A percentile compares a stretch with the other conserved stretches of the same genome.
Evolutionary conservation across 2,113 vertebrate species (phyloP).

Genomic region (Ascaphus truei): DNA sequence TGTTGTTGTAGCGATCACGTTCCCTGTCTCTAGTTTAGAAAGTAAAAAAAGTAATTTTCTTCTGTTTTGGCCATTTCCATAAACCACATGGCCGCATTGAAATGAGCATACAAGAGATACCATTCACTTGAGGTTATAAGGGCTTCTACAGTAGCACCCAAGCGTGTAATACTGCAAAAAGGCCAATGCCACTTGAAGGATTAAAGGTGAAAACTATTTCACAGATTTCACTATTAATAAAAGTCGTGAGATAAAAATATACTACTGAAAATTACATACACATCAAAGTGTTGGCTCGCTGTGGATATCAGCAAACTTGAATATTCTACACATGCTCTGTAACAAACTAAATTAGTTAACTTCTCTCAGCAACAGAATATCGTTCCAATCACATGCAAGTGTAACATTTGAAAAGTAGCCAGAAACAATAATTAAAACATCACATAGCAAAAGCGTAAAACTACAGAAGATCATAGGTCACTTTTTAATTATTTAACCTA

Average conservation of each 20-base stretch:
- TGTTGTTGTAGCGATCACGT: too few species aligned
- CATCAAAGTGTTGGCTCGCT: background rate
- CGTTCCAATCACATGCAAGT: conserved; percentile 56
- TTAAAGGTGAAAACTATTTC: too few species aligned
- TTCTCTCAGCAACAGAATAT: conserved; percentile 52
- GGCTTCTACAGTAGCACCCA: too few species aligned
- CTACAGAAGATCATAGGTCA: conserved; percentile 46
- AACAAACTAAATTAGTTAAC: conserved; percentile 58
- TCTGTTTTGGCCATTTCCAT: too few species aligned
- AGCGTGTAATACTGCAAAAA: too few species aligned
- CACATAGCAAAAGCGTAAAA: conserved; percentile 51
- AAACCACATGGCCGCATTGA: too few species aligned
- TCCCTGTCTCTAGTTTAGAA: too few species aligned
- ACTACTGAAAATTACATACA: background rate
- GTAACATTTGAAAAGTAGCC: conserved; percentile 56
- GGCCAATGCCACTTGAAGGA: too few species aligned
- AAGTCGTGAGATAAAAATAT: background rate
- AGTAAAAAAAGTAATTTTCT: too few species aligned
- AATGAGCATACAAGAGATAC: too few species aligned
- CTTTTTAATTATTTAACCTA: conserved; percentile 57
- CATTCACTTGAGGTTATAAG: too few species aligned
- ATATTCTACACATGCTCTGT: conserved; percentile 44
- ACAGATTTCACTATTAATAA: too few species aligned
- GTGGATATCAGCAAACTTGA: background rate
- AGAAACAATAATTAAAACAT: conserved; percentile 50